Evolutionary conservation across 30 jellyfish, hydroid and myxozoan species (phyloP).

Genomic region (Turritopsis dohrnii): DNA sequence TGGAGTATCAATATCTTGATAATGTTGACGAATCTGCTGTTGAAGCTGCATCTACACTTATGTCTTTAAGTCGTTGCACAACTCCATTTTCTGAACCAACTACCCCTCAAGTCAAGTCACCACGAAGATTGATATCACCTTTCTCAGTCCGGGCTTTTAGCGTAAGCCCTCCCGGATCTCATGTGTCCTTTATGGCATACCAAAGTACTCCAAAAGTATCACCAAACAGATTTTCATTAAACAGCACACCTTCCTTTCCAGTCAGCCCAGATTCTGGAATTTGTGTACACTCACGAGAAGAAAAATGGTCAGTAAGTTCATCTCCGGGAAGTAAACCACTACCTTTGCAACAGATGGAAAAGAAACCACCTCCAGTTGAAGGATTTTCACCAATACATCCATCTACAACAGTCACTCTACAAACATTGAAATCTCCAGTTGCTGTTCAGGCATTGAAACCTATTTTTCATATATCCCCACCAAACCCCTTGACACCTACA

Average conservation of each 20-base stretch:
- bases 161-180: conserved; percentile 49
- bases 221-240: conserved; percentile 50
- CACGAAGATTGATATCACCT: conserved; percentile 69
- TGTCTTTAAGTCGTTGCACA: conserved; percentile 83
- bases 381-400: conserved; percentile 90
- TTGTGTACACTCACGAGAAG: conserved; percentile 36
- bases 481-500: conserved; percentile 22
- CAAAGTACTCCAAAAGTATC: conserved; percentile 85
- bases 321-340: conserved; percentile 2
- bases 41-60: conserved; percentile 93
- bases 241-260: conserved; percentile 39
- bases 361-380: conserved; percentile 35
- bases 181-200: conserved; percentile 8
- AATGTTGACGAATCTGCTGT: conserved; percentile 70
- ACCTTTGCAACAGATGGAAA: conserved; percentile 24
- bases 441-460: conserved; percentile 50
- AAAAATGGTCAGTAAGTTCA: conserved; percentile 14
- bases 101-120: conserved; percentile 79
- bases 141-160: conserved; percentile 34
- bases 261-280: conserved; percentile 96
- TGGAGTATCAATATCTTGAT: conserved; percentile 36
- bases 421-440: conserved; percentile 43
- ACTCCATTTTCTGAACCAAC: conserved; percentile 92
- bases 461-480: conserved; percentile 59
- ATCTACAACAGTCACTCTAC: conserved; percentile 18